Evolutionary conservation across 2,797 vertebrate genomes (phyloP).

Genomic region (Toxotes lorentzi): DNA sequence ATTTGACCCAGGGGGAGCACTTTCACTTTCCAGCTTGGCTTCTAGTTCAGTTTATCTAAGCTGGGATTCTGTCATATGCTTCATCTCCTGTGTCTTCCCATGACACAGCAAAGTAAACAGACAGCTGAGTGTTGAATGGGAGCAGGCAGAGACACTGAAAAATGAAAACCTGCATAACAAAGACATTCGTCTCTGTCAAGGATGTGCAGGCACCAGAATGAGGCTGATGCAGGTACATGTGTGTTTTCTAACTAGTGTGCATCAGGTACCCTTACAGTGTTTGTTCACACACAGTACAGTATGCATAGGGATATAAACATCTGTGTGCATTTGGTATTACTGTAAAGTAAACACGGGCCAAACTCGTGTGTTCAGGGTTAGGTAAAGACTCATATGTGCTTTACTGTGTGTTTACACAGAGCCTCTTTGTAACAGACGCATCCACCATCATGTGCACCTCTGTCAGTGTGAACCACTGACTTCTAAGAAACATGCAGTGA

Average conservation of each 20-base stretch:
- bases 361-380: slow-evolving; percentile 25
- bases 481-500: slow-evolving; percentile 4
- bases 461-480: not conserved
- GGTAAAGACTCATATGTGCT: slow-evolving; percentile 26
- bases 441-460: not conserved
- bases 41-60: slow-evolving; percentile 19
- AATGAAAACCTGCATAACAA: not conserved
- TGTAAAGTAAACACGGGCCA: slow-evolving; percentile 41
- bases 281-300: slow-evolving; percentile 21
- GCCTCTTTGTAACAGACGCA: slow-evolving; percentile 3
- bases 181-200: slow-evolving; percentile 18
- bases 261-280: not conserved
- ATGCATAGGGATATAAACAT: slow-evolving; percentile 16
- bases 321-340: slow-evolving; percentile 52
- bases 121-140: not conserved
- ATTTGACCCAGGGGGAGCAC: not conserved
- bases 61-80: slow-evolving; percentile 16
- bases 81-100: slow-evolving; percentile 25
- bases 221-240: not conserved
- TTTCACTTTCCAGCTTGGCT: slow-evolving; percentile 14
- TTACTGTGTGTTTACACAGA: slow-evolving; percentile 34
- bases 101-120: slow-evolving; percentile 28
- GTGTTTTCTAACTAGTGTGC: not conserved
- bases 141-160: not conserved
- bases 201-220: not conserved